Evolutionary conservation across 2,888 invertebrate genomes (phyloP), one percentile per base, ranked within the genome.

Genomic region (Cheilosia impressa): DNA sequence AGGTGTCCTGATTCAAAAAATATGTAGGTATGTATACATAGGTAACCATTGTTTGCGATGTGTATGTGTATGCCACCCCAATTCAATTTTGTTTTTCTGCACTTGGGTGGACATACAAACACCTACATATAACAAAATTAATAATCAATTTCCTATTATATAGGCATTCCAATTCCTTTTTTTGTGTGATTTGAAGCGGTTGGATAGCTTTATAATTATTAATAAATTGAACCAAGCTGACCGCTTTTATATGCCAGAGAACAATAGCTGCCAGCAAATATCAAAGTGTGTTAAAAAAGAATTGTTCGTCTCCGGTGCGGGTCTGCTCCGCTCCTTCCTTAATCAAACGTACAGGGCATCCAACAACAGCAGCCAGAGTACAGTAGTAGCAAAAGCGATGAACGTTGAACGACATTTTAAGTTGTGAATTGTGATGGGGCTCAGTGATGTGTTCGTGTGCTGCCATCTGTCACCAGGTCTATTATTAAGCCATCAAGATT

Each of bases 381-480:
- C 27, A 4, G 9, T 47, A 10, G 10, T 52, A 22, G 31, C 55
- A 55, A 2, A 13, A 58, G 17, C 38, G 58, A 38, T 55, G 27
- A 68, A 68, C 38, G 58, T 38, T 55, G 41, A 68, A 68, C 27
- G 53, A 31, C 41, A 47, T 47, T 47, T 19, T 17, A 19, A 47
- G 47, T 19, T 19, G 47, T 19, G 47, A 38, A n/a, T 19, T 81
- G 63, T 57, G 76, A 63, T 69, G 45, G n/a, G 13, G 52, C 15
- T 77, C 77, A 68, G 73, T 79, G 84, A 79, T 71, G 69, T 75
- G 75, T 34, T 71, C 80, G 80, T 80, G 84, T 84, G 84, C 80
- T 84, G 75, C 84, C 84, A 84, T 84, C 80, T 84, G 84, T 84
- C 84, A 84, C 84, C 84, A 60, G 75, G 84, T 84, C 84, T 84